A percentile compares a stretch with the other conserved stretches of the same genome.
phyloP scores from a whole-genome alignment of 2,888 invertebrate genomes.

The Rutpela maculata region DNA sequence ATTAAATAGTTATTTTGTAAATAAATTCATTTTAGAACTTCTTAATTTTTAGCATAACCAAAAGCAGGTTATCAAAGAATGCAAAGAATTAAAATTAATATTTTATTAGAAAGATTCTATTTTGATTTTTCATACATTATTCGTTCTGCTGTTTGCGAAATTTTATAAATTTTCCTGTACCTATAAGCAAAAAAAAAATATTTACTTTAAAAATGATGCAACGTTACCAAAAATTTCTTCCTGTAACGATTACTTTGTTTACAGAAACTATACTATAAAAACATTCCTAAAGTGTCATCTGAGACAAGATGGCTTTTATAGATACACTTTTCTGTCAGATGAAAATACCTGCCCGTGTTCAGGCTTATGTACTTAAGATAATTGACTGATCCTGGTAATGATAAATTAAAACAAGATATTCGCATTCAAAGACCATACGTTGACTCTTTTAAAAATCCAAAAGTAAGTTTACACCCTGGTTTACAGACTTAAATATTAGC shows the following conservation, averaged over 20 bases:
- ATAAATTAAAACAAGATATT: conserved; percentile 64
- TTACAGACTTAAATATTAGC: conserved; percentile 25
- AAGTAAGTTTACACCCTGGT: conserved; percentile 28
- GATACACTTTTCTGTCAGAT: conserved; percentile 35
- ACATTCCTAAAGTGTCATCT: conserved; percentile 17
- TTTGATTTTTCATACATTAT: no score
- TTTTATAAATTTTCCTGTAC: no score
- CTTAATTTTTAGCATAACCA: no score
- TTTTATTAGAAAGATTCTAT: no score
- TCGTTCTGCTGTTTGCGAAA: no score
- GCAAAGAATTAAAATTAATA: no score
- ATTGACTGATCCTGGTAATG: conserved; percentile 63
- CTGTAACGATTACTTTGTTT: conserved; percentile 5
- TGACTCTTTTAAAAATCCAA: conserved; percentile 49
- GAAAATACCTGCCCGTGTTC: conserved; percentile 46
- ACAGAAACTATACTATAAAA: background rate
- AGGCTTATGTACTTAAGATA: conserved; percentile 68
- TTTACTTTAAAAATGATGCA: no score
- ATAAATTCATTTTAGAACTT: no score
- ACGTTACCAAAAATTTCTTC: background rate
- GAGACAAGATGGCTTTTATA: conserved; percentile 19
- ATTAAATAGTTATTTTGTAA: no score
- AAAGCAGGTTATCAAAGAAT: no score
- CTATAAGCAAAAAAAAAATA: no score
- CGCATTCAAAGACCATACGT: conserved; percentile 57